Evolutionary conservation across 2,797 vertebrate species (phyloP).

Genomic region (Toxotes lorentzi): DNA sequence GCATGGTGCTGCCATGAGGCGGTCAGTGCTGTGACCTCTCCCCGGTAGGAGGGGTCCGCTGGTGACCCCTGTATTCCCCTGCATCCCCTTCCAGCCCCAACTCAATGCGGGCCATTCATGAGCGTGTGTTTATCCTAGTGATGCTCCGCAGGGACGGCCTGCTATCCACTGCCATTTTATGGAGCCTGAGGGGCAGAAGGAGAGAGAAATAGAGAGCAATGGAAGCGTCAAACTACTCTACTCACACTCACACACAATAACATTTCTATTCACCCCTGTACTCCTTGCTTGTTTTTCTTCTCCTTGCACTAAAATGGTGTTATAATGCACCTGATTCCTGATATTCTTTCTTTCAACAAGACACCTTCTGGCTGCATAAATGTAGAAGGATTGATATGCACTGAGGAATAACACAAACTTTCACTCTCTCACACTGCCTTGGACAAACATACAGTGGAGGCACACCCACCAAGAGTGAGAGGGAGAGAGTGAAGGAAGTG

Average conservation of each 20-base stretch:
- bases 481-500: slow-evolving; percentile 70
- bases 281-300: slow-evolving; percentile 53
- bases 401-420: slow-evolving; percentile 77
- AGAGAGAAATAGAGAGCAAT: slow-evolving; percentile 44
- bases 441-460: slow-evolving; percentile 77
- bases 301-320: slow-evolving; percentile 27
- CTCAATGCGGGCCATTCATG: slow-evolving; percentile 94
- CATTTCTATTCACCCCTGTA: slow-evolving; percentile 53
- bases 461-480: slow-evolving; percentile 58
- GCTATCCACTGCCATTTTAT: slow-evolving; percentile 89
- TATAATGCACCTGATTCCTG: slow-evolving; percentile 52
- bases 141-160: slow-evolving; percentile 89
- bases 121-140: slow-evolving; percentile 90
- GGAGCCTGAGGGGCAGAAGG: slow-evolving; percentile 84
- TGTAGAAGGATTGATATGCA: slow-evolving; percentile 63
- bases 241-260: slow-evolving; percentile 68
- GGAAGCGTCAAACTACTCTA: slow-evolving; percentile 72
- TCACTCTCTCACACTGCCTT: slow-evolving; percentile 78
- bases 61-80: slow-evolving; percentile 85
- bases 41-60: slow-evolving; percentile 78
- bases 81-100: slow-evolving; percentile 79
- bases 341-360: slow-evolving; percentile 43
- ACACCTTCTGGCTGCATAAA: slow-evolving; percentile 52
- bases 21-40: slow-evolving; percentile 86
- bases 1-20: slow-evolving; percentile 83